Conservation (phyloP, 2,888 invertebrate species). For the Zonitis immaculata region DNA sequence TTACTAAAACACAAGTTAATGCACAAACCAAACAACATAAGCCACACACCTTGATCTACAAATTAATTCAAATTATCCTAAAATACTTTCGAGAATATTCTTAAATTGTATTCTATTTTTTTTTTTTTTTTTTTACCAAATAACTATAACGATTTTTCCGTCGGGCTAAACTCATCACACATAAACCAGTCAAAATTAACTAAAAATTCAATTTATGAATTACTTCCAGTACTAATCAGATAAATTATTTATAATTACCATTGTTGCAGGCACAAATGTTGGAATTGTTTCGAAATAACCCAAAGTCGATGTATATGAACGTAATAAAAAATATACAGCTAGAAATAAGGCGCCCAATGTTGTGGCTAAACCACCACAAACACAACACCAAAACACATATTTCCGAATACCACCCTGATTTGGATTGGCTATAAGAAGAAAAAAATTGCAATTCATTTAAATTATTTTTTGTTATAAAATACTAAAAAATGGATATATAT, state of each 20-base stretch:
- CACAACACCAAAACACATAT: slow-evolving; percentile 79
- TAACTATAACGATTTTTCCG: slow-evolving; percentile 82
- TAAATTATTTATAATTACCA: slow-evolving; percentile 54
- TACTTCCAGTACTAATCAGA: not conserved
- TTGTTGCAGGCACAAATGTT: slow-evolving; percentile 87
- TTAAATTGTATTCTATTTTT: too few species aligned
- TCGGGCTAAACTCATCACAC: slow-evolving; percentile 80
- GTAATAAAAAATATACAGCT: slow-evolving; percentile 72
- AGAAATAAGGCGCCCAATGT: slow-evolving; percentile 73
- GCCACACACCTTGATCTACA: slow-evolving; percentile 85
- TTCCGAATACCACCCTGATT: slow-evolving; percentile 59
- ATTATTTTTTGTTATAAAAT: too few species aligned
- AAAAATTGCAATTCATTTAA: too few species aligned
- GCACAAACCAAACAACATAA: slow-evolving; percentile 84
- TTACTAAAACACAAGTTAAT: slow-evolving; percentile 80
- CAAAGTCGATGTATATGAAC: slow-evolving; percentile 72
- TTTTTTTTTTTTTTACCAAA: too few species aligned
- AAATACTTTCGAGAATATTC: not conserved
- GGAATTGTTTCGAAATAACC: slow-evolving; percentile 87
- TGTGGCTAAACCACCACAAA: slow-evolving; percentile 73
- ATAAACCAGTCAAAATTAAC: slow-evolving; percentile 81
- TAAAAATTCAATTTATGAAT: slow-evolving; percentile 48
- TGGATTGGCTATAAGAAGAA: slow-evolving; percentile 48
- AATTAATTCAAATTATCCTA: slow-evolving; percentile 27
- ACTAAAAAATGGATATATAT: slow-evolving; percentile 25